Evolutionary conservation across 2,113 vertebrate genomes (phyloP).

Genomic region (Etheostoma spectabile): DNA sequence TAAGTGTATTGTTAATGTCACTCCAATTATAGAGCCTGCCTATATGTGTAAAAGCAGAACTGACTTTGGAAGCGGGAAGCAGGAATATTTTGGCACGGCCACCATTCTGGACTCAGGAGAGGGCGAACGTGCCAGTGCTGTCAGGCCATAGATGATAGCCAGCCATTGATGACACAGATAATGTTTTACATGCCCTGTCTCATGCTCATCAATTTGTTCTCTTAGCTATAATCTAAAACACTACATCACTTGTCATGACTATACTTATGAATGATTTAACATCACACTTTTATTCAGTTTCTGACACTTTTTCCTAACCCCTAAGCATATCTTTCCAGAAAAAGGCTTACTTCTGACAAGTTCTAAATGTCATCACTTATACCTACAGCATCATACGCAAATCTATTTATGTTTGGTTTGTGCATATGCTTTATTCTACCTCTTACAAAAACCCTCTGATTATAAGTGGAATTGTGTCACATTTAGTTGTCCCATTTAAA

Average conservation of each 20-base stretch:
- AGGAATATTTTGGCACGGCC: slow-evolving; percentile 45
- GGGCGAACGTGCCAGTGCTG: slow-evolving; percentile 46
- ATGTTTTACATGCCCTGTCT: slow-evolving; percentile 46
- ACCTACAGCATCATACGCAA: background rate
- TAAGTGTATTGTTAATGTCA: slow-evolving; percentile 72
- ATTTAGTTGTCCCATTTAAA: slow-evolving; percentile 1
- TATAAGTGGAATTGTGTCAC: background rate
- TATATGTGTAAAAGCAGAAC: slow-evolving; percentile 58
- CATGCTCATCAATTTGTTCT: slow-evolving; percentile 42
- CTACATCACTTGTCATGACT: background rate
- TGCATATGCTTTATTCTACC: background rate
- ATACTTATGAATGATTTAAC: slow-evolving; percentile 21
- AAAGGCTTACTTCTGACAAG: background rate
- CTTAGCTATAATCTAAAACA: slow-evolving; percentile 20
- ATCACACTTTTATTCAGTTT: slow-evolving; percentile 6
- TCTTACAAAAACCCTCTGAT: slow-evolving; percentile 2
- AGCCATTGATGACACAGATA: slow-evolving; percentile 44
- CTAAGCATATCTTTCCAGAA: background rate
- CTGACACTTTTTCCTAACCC: background rate
- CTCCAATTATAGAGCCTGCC: slow-evolving; percentile 58
- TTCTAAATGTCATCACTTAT: slow-evolving; percentile 36
- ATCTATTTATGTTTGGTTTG: slow-evolving; percentile 8
- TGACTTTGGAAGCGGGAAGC: slow-evolving; percentile 27
- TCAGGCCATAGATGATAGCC: slow-evolving; percentile 48
- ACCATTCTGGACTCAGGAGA: slow-evolving; percentile 41